These are phyloP conservation scores for Anas flavirostris DNA, from an alignment of 2,797 vertebrate species.

Conservation along the genomic window DNA sequence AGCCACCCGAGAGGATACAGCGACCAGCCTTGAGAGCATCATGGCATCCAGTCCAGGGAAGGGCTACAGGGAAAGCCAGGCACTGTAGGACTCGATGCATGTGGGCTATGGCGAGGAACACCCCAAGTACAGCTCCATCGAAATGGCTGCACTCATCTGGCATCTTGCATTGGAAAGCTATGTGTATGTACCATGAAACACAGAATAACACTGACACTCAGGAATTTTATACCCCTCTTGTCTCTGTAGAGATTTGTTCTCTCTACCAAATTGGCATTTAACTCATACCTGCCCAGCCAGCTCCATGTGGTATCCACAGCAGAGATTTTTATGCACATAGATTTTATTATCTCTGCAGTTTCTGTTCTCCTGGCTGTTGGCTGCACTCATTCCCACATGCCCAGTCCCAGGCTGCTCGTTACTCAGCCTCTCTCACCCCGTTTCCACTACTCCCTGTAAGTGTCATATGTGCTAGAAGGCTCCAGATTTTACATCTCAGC, in stretches of 20 bases:
- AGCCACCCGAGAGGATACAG: not conserved
- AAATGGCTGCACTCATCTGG: not conserved
- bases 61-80: not conserved
- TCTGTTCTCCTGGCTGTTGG: not conserved
- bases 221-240: not conserved
- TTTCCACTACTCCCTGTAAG: not conserved
- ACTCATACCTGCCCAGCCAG: not conserved
- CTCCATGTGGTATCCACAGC: not conserved
- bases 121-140: not conserved
- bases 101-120: not conserved
- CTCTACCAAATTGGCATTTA: not conserved
- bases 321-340: not conserved
- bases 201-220: accelerated
- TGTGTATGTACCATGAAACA: not conserved
- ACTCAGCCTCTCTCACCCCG: not conserved
- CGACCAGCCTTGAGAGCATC: not conserved
- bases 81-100: not conserved
- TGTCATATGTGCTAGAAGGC: not conserved
- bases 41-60: not conserved
- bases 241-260: not conserved
- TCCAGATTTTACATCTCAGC: not conserved
- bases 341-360: not conserved
- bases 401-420: not conserved
- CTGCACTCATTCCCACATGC: not conserved
- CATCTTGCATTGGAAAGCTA: not conserved